A percentile compares a stretch with the other conserved stretches of the same genome.
phyloP scores from a whole-genome alignment of 2,888 invertebrate species.

The Zaprionus lineosus region DNA sequence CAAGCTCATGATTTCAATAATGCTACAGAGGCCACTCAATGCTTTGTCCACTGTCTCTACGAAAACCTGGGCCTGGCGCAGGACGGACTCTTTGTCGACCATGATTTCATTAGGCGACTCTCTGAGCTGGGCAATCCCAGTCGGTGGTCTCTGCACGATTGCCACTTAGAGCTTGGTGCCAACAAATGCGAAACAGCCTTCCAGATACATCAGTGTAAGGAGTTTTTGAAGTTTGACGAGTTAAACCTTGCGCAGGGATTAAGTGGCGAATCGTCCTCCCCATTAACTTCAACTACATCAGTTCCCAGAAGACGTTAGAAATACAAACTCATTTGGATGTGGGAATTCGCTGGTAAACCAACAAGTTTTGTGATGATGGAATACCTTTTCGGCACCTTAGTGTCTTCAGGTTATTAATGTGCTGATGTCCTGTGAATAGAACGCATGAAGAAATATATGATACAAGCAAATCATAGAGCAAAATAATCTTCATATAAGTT shows the following conservation, averaged over 20 bases:
- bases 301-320: background rate
- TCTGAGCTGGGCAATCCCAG: slow-evolving; percentile 47
- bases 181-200: slow-evolving; percentile 67
- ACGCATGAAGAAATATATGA: too few relatives aligned
- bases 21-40: slow-evolving; percentile 51
- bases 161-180: slow-evolving; percentile 38
- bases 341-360: too few relatives aligned
- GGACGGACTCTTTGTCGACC: slow-evolving; percentile 63
- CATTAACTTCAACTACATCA: background rate
- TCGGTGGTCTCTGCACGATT: slow-evolving; percentile 30
- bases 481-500: too few relatives aligned
- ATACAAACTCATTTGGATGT: background rate
- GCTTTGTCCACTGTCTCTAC: slow-evolving; percentile 67
- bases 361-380: background rate
- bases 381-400: too few relatives aligned
- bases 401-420: too few relatives aligned
- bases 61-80: slow-evolving; percentile 65
- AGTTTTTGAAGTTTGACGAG: slow-evolving; percentile 20
- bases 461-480: too few relatives aligned
- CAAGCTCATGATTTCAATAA: slow-evolving; percentile 44
- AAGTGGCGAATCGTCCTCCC: too few relatives aligned
- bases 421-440: too few relatives aligned
- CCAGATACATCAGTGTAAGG: slow-evolving; percentile 55
- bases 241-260: too few relatives aligned
- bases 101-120: slow-evolving; percentile 49